Evolutionary conservation across 2,888 invertebrate genomes (phyloP), one percentile per base, ranked within the genome.

Genomic region (Smittia sp.): DNA sequence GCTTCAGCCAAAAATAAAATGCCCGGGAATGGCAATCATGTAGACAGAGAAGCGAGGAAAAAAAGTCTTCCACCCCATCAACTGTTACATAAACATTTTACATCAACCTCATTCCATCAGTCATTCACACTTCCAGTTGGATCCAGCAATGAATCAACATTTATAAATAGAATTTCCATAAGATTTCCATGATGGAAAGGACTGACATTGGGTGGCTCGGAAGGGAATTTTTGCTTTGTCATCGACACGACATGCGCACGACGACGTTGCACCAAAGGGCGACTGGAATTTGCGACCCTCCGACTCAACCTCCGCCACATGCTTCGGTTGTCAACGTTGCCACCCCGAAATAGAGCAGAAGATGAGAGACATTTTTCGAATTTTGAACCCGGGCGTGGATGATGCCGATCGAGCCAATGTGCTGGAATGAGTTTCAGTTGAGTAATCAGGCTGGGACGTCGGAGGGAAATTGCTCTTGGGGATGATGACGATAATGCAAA

Each of bases 371-470:
- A 72, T 72, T 72, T 72, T 52, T 72, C 38, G 72, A 72, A 72
- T 72, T 72, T 72, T 72, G 72, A 72, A 72, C 72, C 72, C 72
- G 72, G 72, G 72, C 72, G 58, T 58, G 18, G 11, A 69, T 68
- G 68, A 46, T 22, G 52, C 9, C 11, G 69, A 25, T 15, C 41
- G 24, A 15, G 69, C 11, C 52, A 69, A 52, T 69, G 69, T 24
- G 41, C 69, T 69, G 54, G 69, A 69, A 69, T 52, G 69, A 54
- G 54, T 54, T 22, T 69, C 58, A 11, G 58, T 18, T 22, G 9
- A 15, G n/a, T 22, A 58, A 18, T 22, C 58, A 20, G 1, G 18
- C 15, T 1, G 18, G 58, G 22, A 18, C 4, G 58, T 18, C 9
- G 22, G 7, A 20, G 18, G 22, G 9, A 58, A 46, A 46, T 15